Base-by-base conservation (phyloP, 2,797 vertebrate genomes). In the Echeneis naucrates region DNA sequence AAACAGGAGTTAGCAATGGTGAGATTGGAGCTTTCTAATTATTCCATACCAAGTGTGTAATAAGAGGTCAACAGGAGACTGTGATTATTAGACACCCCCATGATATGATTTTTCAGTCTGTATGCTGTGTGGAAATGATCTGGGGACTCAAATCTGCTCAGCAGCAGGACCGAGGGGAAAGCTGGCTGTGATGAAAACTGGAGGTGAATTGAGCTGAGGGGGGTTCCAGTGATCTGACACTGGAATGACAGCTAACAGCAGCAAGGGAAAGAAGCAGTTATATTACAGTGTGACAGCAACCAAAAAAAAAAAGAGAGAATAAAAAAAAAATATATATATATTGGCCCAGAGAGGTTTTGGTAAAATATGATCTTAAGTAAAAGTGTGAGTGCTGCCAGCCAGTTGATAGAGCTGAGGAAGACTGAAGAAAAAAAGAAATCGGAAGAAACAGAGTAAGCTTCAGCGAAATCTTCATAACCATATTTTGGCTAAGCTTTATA, bases 241-340 rank as follows among this genome's bases (percentile, higher is more conserved):
- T 57, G 37, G 57, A 57, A 42, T 62, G 37, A 56, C 57, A 56
- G 32, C 50, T 55, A 33, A 38, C 44, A 38, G 24, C 40, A 48
- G n/a, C 24, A 60, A 67, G 50, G 52, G 57, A 55, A 38, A 61
- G 11, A 35, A 35, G 10, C 44, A 38, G 42, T 56, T 21, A 27
- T 52, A 55, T 68, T 56, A 26, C 35, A 26, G 12, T 57, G 57
- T 57, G 65, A 50, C 65, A 57, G 53, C 32, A 38, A 26, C 57
- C n/a, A 68, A 27, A 51, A 50, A n/a, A n/a, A n/a, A n/a, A n/a
- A n/a, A n/a, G n/a, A n/a, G n/a, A n/a, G n/a, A n/a, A n/a, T n/a
- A n/a, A n/a, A n/a, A n/a, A n/a, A n/a, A n/a, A n/a, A n/a, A n/a
- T n/a, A n/a, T n/a, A n/a, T n/a, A n/a, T n/a, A n/a, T n/a, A 50